These are phyloP conservation scores for Mellivora capensis DNA, from an alignment of 2,113 vertebrate species.

Conservation along the genomic window DNA sequence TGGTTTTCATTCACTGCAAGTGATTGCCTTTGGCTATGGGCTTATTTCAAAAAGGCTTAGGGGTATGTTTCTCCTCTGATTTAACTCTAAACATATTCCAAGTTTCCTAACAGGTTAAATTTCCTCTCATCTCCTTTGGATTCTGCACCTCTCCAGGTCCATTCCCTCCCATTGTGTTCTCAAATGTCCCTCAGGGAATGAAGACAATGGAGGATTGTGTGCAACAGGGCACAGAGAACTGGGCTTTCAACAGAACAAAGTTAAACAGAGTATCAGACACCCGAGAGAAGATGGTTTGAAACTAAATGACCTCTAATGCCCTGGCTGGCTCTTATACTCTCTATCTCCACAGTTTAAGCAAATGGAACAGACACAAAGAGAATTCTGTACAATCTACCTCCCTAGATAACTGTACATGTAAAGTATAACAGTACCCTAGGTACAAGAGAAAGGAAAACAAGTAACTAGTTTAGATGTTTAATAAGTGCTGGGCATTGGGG, in stretches of 20 bases:
- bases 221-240: not conserved
- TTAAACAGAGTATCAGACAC: not conserved
- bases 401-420: not conserved
- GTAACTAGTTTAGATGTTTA: not conserved
- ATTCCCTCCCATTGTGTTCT: not conserved
- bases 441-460: not conserved
- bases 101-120: not conserved
- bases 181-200: not conserved
- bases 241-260: not conserved
- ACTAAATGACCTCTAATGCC: not conserved
- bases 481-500: not conserved
- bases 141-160: not conserved
- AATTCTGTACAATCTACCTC: not conserved
- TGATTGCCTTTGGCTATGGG: not conserved
- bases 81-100: not conserved
- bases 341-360: not conserved
- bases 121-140: not conserved
- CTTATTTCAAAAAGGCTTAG: conserved; percentile 3
- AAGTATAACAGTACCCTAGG: not conserved
- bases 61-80: not conserved
- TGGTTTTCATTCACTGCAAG: conserved; percentile 12
- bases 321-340: not conserved
- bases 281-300: not conserved
- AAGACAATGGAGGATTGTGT: not conserved
- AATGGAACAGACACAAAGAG: not conserved